Percentiles rank a stretch among this genome's conserved stretches.
phyloP scores from a whole-genome alignment of 2,888 invertebrate species.

The Saturnia pavonia region DNA sequence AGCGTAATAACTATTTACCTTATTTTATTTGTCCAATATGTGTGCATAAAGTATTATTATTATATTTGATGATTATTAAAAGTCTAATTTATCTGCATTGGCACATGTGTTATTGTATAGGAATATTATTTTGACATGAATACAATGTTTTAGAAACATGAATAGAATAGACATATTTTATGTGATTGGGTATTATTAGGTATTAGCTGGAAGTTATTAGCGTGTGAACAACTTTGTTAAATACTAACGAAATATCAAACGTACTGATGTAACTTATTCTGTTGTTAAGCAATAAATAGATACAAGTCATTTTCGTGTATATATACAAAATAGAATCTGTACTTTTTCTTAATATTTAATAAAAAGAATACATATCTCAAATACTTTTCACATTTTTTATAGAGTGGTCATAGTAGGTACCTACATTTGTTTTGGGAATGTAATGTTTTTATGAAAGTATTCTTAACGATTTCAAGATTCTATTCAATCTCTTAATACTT shows the following conservation, averaged over 20 bases:
- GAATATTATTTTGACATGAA: slow-evolving; percentile 1
- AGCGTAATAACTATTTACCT: neutral
- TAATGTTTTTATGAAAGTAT: too few relatives aligned
- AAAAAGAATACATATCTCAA: too few relatives aligned
- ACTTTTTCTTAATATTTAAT: neutral
- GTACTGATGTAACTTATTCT: neutral
- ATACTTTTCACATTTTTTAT: too few relatives aligned
- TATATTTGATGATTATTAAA: neutral
- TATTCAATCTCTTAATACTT: too few relatives aligned
- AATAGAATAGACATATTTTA: neutral
- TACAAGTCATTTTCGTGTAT: neutral
- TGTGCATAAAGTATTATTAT: neutral
- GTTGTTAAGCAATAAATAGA: slow-evolving; percentile 6
- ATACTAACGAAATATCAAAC: slow-evolving; percentile 14
- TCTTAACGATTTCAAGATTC: too few relatives aligned
- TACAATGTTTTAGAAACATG: neutral
- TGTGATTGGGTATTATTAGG: neutral
- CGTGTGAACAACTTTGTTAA: slow-evolving; percentile 9
- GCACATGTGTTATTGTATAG: neutral
- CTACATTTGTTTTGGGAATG: too few relatives aligned
- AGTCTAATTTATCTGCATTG: neutral
- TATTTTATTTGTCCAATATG: too few relatives aligned
- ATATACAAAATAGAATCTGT: too few relatives aligned
- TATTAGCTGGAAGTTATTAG: neutral
- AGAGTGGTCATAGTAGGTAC: too few relatives aligned